These are phyloP conservation scores for Lepidotrigona ventralis DNA, from an alignment of 1,140 invertebrate species.

Conservation along the genomic window DNA sequence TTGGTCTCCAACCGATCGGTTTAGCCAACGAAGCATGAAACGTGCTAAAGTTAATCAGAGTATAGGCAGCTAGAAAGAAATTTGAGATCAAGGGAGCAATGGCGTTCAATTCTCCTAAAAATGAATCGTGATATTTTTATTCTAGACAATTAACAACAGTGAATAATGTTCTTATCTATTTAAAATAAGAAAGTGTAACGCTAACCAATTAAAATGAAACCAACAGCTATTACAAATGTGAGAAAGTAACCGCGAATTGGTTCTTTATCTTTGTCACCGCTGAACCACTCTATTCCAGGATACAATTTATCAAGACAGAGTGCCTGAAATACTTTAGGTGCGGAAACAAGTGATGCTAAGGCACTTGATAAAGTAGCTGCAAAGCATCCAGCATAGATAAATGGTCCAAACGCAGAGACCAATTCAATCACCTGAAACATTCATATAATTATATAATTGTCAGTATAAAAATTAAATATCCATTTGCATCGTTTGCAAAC, in stretches of 20 bases:
- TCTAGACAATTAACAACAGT: background rate
- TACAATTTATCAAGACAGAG: slow-evolving; percentile 98
- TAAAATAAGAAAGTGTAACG: background rate
- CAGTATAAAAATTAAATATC: background rate
- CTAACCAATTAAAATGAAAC: slow-evolving; percentile 93
- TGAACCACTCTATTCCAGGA: slow-evolving; percentile 95
- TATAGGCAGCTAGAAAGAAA: slow-evolving; percentile 98
- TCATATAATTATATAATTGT: background rate
- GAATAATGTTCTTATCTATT: background rate
- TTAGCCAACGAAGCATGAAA: slow-evolving; percentile 96
- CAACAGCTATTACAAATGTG: slow-evolving; percentile 93
- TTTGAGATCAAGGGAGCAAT: slow-evolving; percentile 99
- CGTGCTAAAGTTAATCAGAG: slow-evolving; percentile 97
- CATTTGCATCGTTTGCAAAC: background rate
- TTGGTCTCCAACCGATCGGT: slow-evolving; percentile 93
- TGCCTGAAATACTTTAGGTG: slow-evolving; percentile 97
- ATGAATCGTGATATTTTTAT: background rate
- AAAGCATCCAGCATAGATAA: slow-evolving; percentile 98
- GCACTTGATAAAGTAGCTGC: slow-evolving; percentile 98
- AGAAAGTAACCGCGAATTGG: slow-evolving; percentile 95
- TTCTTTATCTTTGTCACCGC: slow-evolving; percentile 94
- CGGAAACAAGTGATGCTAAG: slow-evolving; percentile 96
- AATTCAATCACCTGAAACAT: slow-evolving; percentile 91
- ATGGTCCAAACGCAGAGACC: slow-evolving; percentile 92
- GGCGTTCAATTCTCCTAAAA: slow-evolving; percentile 90